Evolutionary conservation across 2,113 vertebrate species (phyloP).

Genomic region (Strix aluco): DNA sequence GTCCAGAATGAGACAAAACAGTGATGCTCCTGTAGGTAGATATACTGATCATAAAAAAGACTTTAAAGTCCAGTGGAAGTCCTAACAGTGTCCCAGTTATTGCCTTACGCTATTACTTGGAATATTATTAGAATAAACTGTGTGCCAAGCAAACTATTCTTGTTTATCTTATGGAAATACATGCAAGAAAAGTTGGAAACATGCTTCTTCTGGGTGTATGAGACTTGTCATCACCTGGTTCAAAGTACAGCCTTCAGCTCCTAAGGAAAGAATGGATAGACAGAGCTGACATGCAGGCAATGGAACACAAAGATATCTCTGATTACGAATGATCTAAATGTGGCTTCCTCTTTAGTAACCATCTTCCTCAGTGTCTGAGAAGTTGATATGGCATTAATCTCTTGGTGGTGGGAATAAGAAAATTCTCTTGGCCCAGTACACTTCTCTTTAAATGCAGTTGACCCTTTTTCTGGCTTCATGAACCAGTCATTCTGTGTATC

Average conservation of each 20-base stretch:
- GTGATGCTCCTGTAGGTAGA: not conserved
- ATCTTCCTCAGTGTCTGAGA: not conserved
- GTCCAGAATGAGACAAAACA: not conserved
- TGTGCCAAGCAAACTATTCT: not conserved
- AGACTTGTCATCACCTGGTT: not conserved
- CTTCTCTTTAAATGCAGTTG: not conserved
- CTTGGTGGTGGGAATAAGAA: not conserved
- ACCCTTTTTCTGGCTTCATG: not conserved
- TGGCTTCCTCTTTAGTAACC: not conserved
- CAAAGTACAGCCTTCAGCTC: not conserved
- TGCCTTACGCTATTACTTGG: not conserved
- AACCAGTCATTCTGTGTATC: not conserved
- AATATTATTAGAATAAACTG: not conserved
- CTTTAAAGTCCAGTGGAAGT: not conserved
- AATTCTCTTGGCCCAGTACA: not conserved
- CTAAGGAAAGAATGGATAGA: not conserved
- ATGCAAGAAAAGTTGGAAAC: not conserved
- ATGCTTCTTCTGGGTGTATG: not conserved
- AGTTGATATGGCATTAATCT: not conserved
- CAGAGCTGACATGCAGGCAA: not conserved
- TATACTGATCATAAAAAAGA: not conserved
- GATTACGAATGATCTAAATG: not conserved
- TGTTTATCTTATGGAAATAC: not conserved
- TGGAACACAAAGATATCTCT: not conserved
- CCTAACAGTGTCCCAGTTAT: not conserved